Percentiles rank a stretch among this genome's conserved stretches.
phyloP scores from a whole-genome alignment of 2,888 invertebrate genomes.

The Ceraclea dissimilis region DNA sequence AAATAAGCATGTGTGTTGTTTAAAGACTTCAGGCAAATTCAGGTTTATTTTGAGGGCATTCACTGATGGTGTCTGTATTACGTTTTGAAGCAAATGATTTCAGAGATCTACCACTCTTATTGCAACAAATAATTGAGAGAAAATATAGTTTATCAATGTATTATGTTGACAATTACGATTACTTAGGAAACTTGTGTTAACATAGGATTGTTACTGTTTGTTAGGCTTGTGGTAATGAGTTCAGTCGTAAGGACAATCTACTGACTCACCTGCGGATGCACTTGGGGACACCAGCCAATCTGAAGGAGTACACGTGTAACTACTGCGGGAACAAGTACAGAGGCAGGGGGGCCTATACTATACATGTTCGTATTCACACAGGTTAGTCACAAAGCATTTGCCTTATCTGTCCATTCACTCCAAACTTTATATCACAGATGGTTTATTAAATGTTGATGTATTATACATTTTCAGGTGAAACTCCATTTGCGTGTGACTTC shows the following conservation, averaged over 20 bases:
- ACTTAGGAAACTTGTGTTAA: too few relatives aligned
- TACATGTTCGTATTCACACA: slow-evolving; percentile 36
- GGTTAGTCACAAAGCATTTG: slow-evolving; percentile 9
- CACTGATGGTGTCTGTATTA: too few relatives aligned
- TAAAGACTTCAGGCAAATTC: too few relatives aligned
- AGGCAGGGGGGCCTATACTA: slow-evolving; percentile 49
- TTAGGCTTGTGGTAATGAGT: slow-evolving; percentile 48
- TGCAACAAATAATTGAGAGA: too few relatives aligned
- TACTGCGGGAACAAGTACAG: slow-evolving; percentile 61
- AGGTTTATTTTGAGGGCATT: too few relatives aligned
- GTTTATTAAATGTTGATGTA: background rate
- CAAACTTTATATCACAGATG: too few relatives aligned
- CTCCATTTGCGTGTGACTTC: slow-evolving; percentile 63
- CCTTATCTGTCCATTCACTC: background rate
- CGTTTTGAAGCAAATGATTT: too few relatives aligned
- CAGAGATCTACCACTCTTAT: too few relatives aligned
- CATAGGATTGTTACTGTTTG: too few relatives aligned
- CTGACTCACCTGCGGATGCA: slow-evolving; percentile 63
- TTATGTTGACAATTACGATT: too few relatives aligned
- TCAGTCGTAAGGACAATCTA: slow-evolving; percentile 61
- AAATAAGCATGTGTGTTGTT: too few relatives aligned
- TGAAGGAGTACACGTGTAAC: slow-evolving; percentile 53
- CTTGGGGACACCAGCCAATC: slow-evolving; percentile 50
- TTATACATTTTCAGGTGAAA: slow-evolving; percentile 55
- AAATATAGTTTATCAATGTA: too few relatives aligned